phyloP scores from a whole-genome alignment of 2,113 vertebrate species.

The Nannobrachium achirus region DNA sequence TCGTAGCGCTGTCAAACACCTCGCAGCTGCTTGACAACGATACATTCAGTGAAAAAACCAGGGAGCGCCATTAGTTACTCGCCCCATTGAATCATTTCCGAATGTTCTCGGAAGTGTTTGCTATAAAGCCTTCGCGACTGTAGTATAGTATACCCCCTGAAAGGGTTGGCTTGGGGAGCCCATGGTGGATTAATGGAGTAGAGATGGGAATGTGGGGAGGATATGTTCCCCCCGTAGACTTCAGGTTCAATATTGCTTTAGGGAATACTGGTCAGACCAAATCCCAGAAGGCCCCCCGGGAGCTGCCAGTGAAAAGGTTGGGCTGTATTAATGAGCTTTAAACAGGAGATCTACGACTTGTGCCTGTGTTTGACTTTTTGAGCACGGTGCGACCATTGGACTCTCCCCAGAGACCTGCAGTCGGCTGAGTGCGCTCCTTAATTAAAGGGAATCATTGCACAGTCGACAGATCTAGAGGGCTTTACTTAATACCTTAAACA shows the following conservation, averaged over 20 bases:
- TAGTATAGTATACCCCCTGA: neutral
- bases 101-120: neutral
- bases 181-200: constrained; percentile 39
- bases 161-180: constrained; percentile 11
- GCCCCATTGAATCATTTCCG: constrained; percentile 1
- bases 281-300: constrained; percentile 58
- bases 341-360: constrained; percentile 58
- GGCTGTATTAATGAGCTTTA: constrained; percentile 71
- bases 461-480: constrained; percentile 60
- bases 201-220: constrained; percentile 23
- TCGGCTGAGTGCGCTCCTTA: constrained; percentile 69
- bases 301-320: constrained; percentile 41
- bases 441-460: constrained; percentile 78
- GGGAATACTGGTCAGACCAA: constrained; percentile 59
- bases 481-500: constrained; percentile 73
- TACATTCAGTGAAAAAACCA: too few species aligned
- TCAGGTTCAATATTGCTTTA: constrained; percentile 45
- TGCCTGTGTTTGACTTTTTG: constrained; percentile 61
- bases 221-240: constrained; percentile 20
- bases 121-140: constrained; percentile 12
- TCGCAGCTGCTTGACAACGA: too few species aligned
- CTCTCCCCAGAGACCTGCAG: constrained; percentile 54
- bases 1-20: too few species aligned
- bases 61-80: neutral
- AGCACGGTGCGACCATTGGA: constrained; percentile 44